Base-by-base conservation (phyloP, 2,888 invertebrate genomes). In the Aphodius sticticus region DNA sequence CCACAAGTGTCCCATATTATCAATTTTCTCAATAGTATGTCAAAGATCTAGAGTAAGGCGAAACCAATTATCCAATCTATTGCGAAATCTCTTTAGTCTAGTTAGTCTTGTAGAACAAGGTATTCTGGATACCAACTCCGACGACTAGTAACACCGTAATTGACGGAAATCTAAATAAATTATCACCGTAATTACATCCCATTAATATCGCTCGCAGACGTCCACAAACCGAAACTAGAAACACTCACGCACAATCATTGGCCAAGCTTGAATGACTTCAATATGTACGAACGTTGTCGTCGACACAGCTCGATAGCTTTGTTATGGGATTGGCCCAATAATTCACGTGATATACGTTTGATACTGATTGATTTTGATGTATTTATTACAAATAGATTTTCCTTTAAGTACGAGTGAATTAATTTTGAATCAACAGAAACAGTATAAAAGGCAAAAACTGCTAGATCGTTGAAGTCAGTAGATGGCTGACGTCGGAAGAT, bases 1-100 rank as follows among this genome's bases (percentile, higher is more conserved):
- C 26, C 26, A 26, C 2, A 26, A 26, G 26, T 26, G 26, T 26
- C 26, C 26, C 26, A 26, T 12, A 70, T 16, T 16, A 70, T 26
- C 7, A 12, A 12, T 14, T 7, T 26, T 14, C 26, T 70, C 1
- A 26, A 16, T 70, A 70, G 71, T 16, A 70, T 16, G 71, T 70
- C 16, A 70, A 70, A 2, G 7, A 70, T 12, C 16, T 16, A 70
- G 26, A 70, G 16, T 16, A 16, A 16, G 26, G 71, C 71, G 14
- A 70, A 70, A 70, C 9, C 16, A 70, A 70, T 70, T 53, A 53
- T 53, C 53, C 53, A 53, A 53, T 53, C 53, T 53, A 7, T 53
- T 53, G 53, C 53, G 53, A 53, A 5, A 53, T 53, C 53, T 26
- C 26, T 26, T 26, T 26, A 53, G 12, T 7, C 53, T 53, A 26